A percentile compares a stretch with the other conserved stretches of the same genome.
phyloP scores from a whole-genome alignment of 2,888 invertebrate species.

The Ectobius pallidus region DNA sequence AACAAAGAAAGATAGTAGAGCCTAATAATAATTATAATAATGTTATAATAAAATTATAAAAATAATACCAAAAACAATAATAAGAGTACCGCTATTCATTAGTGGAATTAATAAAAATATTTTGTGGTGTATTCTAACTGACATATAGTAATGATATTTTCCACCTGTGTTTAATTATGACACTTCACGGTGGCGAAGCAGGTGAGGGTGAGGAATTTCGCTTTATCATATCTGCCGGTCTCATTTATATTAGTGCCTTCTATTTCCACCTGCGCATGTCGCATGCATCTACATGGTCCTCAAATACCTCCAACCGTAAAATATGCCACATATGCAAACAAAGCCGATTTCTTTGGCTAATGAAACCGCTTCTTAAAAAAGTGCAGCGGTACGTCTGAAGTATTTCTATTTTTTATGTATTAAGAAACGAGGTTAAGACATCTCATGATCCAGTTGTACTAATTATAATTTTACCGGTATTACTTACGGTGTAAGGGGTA shows the following conservation, averaged over 20 bases:
- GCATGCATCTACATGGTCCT: neutral
- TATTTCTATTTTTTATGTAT: no score
- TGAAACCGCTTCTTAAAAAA: no score
- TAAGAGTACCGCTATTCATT: neutral
- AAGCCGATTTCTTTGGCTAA: no score
- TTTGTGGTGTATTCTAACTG: no score
- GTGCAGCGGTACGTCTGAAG: no score
- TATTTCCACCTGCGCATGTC: neutral
- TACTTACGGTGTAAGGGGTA: no score
- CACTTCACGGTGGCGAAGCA: neutral
- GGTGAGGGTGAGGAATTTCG: neutral
- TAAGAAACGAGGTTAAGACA: no score
- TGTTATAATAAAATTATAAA: neutral
- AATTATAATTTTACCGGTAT: no score
- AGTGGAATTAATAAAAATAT: no score
- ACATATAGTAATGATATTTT: no score
- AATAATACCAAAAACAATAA: constrained; percentile 1
- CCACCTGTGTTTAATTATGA: neutral
- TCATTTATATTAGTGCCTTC: neutral
- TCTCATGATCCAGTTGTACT: no score
- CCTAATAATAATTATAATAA: constrained; percentile 1
- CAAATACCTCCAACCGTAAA: neutral
- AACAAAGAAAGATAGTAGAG: no score
- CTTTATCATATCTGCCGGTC: neutral
- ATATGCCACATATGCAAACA: neutral